Evolutionary conservation across 2,888 invertebrate genomes (phyloP).

Genomic region (Pachydiplax longipennis): DNA sequence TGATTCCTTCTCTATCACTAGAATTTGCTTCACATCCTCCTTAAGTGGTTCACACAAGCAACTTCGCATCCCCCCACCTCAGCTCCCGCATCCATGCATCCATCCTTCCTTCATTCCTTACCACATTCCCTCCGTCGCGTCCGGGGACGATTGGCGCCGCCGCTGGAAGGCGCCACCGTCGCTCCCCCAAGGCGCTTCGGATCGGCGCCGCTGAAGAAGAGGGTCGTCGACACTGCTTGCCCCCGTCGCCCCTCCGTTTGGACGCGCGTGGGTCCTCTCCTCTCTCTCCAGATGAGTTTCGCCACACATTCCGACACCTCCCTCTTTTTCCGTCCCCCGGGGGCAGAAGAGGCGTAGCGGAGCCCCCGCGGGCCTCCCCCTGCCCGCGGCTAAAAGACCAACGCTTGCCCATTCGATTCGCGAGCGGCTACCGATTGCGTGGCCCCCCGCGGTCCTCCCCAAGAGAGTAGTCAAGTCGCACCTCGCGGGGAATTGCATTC

Average conservation of each 20-base stretch:
- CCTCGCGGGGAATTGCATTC: constrained; percentile 48
- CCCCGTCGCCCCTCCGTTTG: neutral
- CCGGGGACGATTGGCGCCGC: constrained; percentile 50
- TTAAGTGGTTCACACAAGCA: neutral
- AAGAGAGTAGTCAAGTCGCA: neutral
- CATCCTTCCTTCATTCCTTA: neutral
- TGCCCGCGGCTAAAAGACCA: neutral
- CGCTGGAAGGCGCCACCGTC: constrained; percentile 46
- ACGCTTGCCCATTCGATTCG: neutral
- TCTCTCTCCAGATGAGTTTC: neutral
- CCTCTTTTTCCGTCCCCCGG: neutral
- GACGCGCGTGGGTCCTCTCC: neutral
- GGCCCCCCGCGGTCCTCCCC: neutral
- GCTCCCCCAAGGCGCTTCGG: neutral
- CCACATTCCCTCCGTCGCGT: constrained; percentile 53
- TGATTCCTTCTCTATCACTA: too few species aligned
- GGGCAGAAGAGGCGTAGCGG: constrained; percentile 11
- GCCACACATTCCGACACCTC: constrained; percentile 2
- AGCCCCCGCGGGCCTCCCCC: neutral
- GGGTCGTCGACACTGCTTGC: constrained; percentile 27
- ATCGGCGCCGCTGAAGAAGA: neutral
- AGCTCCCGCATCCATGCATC: neutral
- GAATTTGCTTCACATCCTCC: neutral
- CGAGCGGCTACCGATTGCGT: neutral
- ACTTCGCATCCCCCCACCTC: neutral